These are phyloP conservation scores for Carapus acus DNA, from an alignment of 2,797 vertebrate species.

Conservation along the genomic window DNA sequence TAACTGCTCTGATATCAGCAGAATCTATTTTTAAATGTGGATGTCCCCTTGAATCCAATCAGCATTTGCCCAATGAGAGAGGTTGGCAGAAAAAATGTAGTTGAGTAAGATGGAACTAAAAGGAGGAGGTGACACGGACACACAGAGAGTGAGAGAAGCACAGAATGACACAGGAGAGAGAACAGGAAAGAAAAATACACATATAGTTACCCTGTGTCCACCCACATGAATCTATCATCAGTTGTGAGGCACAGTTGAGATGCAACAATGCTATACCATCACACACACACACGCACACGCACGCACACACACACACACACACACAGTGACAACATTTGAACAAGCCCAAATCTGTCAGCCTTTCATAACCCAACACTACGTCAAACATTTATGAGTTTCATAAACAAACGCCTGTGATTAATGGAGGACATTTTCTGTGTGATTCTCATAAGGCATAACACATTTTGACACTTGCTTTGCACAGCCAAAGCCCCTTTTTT, in stretches of 20 bases:
- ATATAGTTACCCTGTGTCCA: not conserved
- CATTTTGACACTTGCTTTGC: conserved; percentile 76
- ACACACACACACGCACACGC: too few species aligned
- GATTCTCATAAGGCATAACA: conserved; percentile 82
- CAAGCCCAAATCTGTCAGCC: conserved; percentile 65
- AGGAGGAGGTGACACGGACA: too few species aligned
- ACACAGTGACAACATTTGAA: conserved; percentile 44
- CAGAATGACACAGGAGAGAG: conserved; percentile 18
- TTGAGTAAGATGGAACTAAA: too few species aligned
- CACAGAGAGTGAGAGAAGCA: conserved; percentile 42
- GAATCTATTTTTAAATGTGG: conserved; percentile 71
- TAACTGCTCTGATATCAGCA: conserved; percentile 72
- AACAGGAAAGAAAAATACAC: conserved; percentile 1
- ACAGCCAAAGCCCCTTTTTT: conserved; percentile 73
- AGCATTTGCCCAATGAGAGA: conserved; percentile 76
- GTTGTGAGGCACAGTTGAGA: too few species aligned
- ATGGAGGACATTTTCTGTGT: conserved; percentile 78
- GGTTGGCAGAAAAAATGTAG: conserved; percentile 41
- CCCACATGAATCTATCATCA: conserved; percentile 36
- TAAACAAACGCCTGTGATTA: conserved; percentile 81
- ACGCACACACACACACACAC: conserved; percentile 18
- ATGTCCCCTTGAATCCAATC: conserved; percentile 67
- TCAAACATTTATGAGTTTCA: conserved; percentile 81
- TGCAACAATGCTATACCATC: too few species aligned
- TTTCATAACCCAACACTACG: conserved; percentile 76